A percentile compares a stretch with the other conserved stretches of the same genome.
phyloP scores from a whole-genome alignment of 2,113 vertebrate genomes.

The Pitta sordida region DNA sequence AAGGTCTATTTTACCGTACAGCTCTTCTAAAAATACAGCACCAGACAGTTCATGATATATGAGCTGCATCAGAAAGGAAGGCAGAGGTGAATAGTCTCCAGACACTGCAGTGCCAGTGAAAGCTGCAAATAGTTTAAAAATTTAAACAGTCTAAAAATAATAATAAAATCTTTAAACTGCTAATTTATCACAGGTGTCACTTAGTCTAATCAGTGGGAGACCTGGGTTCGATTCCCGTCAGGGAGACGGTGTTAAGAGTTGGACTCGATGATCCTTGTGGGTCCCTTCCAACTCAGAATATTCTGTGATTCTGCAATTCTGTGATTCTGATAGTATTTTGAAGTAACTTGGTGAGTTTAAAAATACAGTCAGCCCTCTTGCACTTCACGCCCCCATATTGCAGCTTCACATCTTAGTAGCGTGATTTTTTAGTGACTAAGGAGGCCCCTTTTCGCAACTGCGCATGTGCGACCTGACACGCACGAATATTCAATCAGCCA shows the following conservation, averaged over 20 bases:
- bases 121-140: neutral
- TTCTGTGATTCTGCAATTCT: too few relatives aligned
- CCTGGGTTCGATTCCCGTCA: too few relatives aligned
- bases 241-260: too few relatives aligned
- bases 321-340: neutral
- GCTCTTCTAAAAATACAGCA: neutral
- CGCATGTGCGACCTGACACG: too few relatives aligned
- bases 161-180: neutral
- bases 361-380: too few relatives aligned
- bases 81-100: neutral
- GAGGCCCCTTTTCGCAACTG: too few relatives aligned
- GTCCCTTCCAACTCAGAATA: too few relatives aligned
- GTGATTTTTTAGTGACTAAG: too few relatives aligned
- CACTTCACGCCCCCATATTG: too few relatives aligned
- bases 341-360: neutral
- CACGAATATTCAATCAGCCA: too few relatives aligned
- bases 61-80: neutral
- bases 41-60: neutral
- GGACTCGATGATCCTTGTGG: too few relatives aligned
- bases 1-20: neutral
- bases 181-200: neutral
- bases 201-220: neutral
- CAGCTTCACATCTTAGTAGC: too few relatives aligned
- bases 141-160: neutral
- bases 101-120: neutral